phyloP scores from a whole-genome alignment of 1,140 invertebrate species.

The Mercenaria mercenaria region DNA sequence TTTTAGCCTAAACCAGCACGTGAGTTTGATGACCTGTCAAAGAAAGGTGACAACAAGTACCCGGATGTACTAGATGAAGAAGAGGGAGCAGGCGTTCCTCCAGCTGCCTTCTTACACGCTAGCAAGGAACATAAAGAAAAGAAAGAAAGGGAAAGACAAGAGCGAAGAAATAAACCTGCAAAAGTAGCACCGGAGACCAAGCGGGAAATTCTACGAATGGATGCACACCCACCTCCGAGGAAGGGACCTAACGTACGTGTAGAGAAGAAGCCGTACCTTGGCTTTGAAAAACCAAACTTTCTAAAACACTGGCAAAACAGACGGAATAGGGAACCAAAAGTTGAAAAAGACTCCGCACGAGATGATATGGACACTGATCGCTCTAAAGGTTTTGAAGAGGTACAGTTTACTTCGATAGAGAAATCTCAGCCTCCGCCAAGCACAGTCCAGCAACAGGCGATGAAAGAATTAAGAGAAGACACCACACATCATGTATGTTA shows the following conservation, averaged over 20 bases:
- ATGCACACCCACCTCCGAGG: background rate
- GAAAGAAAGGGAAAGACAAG: conserved; percentile 10
- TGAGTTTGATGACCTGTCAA: background rate
- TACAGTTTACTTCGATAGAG: background rate
- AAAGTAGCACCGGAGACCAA: conserved; percentile 4
- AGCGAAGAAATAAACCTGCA: background rate
- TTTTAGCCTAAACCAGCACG: background rate
- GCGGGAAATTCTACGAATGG: conserved; percentile 13
- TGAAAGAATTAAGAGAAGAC: background rate
- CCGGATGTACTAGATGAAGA: conserved; percentile 32
- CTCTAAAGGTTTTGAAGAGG: background rate
- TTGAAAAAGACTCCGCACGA: background rate
- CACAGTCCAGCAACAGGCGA: conserved; percentile 16
- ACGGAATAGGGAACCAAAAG: background rate
- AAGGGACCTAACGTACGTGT: background rate
- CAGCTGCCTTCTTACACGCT: background rate
- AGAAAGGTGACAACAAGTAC: too few relatives aligned
- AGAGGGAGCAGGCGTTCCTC: conserved; percentile 15
- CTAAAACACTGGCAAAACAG: background rate
- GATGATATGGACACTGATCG: background rate
- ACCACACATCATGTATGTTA: background rate
- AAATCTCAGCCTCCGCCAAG: background rate
- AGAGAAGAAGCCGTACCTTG: background rate
- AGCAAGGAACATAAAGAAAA: background rate
- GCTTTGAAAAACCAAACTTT: conserved; percentile 12